phyloP scores from a whole-genome alignment of 1,140 invertebrate genomes.

The Cydia fagiglandana region DNA sequence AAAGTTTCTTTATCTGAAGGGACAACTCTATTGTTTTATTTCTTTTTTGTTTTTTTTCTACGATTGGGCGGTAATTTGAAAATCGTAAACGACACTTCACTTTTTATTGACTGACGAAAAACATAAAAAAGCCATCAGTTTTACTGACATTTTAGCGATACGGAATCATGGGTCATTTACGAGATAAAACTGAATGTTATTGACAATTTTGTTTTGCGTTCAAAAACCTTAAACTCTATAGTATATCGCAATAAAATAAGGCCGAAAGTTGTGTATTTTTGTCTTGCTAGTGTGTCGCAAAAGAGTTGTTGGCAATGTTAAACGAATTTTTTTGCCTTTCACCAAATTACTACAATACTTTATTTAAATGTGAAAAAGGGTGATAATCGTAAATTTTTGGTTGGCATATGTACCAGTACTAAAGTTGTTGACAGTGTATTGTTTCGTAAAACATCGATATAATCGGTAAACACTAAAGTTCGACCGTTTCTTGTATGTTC shows the following conservation, averaged over 20 bases:
- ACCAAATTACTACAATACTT: not conserved
- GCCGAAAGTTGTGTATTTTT: not conserved
- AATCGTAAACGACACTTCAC: conserved; percentile 24
- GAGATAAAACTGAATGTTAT: not conserved
- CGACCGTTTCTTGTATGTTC: conserved; percentile 58
- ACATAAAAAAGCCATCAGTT: conserved; percentile 32
- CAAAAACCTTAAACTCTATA: not conserved
- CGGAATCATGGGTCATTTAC: conserved; percentile 5
- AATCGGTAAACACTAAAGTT: conserved; percentile 63
- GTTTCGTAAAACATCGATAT: conserved; percentile 56
- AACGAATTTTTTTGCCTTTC: not conserved
- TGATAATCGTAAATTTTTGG: not conserved
- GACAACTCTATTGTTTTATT: conserved; percentile 5
- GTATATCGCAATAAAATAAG: not conserved
- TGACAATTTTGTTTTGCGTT: conserved; percentile 1
- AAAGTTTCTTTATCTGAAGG: not conserved
- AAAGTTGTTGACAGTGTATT: conserved; percentile 39
- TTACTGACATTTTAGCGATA: conserved; percentile 26
- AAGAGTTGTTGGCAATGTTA: not conserved
- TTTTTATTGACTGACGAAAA: conserved; percentile 17
- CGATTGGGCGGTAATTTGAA: conserved; percentile 5
- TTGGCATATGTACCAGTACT: conserved; percentile 18
- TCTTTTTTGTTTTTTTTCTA: not conserved
- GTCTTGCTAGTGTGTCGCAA: not conserved
- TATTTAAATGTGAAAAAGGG: not conserved